A percentile compares a stretch with the other conserved stretches of the same genome.
Evolutionary conservation across 2,113 vertebrate species (phyloP).

Genomic region (Aspiorhynchus laticeps): DNA sequence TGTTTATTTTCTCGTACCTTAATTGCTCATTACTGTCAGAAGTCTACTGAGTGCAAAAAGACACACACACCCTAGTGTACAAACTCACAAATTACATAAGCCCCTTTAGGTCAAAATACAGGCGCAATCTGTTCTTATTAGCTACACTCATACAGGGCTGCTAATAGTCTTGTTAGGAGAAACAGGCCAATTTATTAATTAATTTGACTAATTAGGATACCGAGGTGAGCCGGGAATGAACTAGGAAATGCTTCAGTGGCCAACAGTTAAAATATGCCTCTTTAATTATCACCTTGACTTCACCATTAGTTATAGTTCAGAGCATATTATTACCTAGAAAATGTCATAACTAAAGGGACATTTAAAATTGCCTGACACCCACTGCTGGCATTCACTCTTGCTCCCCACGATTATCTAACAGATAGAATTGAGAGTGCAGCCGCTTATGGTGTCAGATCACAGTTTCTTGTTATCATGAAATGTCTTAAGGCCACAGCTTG

Average conservation of each 20-base stretch:
- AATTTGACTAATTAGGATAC: conserved; percentile 46
- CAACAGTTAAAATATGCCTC: conserved; percentile 11
- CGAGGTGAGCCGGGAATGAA: conserved; percentile 21
- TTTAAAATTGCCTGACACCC: neutral
- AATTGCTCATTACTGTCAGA: conserved; percentile 6
- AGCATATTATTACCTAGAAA: conserved; percentile 10
- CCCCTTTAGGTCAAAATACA: conserved; percentile 43
- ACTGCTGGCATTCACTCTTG: neutral
- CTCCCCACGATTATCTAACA: neutral
- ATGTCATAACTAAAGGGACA: conserved; percentile 22
- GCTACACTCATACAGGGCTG: neutral
- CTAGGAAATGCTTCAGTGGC: conserved; percentile 18
- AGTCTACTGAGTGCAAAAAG: neutral
- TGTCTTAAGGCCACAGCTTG: conserved; percentile 31
- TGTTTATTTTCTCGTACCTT: conserved; percentile 7
- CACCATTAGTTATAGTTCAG: conserved; percentile 31
- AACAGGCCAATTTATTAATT: conserved; percentile 34
- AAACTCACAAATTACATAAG: conserved; percentile 21
- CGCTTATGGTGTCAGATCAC: conserved; percentile 22
- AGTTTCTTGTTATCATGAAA: conserved; percentile 21
- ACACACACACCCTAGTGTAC: neutral
- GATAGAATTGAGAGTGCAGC: neutral
- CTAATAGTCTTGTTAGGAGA: conserved; percentile 42
- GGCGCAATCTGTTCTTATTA: conserved; percentile 53
- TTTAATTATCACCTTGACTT: conserved; percentile 39